Percentiles rank a stretch among this genome's conserved stretches.
phyloP scores from a whole-genome alignment of 1,140 invertebrate genomes.

The Ruditapes philippinarum region DNA sequence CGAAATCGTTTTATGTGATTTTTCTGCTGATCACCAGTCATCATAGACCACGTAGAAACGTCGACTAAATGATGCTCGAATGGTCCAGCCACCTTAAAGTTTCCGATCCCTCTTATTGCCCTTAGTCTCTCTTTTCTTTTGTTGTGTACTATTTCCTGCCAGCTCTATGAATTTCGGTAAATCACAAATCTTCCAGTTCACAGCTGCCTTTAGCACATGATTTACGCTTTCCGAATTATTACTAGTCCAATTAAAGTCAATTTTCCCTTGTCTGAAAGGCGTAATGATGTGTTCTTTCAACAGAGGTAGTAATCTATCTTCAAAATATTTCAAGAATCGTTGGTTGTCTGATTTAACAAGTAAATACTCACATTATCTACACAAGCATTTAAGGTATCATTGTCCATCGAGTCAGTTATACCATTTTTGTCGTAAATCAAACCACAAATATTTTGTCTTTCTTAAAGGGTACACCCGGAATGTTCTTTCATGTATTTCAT shows the following conservation, averaged over 20 bases:
- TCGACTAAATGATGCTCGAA: no score
- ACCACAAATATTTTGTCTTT: not conserved
- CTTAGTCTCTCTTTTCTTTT: no score
- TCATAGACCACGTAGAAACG: not conserved
- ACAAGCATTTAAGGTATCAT: not conserved
- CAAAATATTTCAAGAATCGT: no score
- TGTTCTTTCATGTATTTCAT: conserved; percentile 42
- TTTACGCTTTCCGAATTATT: no score
- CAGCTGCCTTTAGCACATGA: no score
- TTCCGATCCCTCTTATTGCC: no score
- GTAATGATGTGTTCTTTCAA: not conserved
- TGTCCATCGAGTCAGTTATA: not conserved
- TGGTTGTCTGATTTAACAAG: no score
- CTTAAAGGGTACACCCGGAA: not conserved
- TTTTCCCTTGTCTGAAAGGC: not conserved
- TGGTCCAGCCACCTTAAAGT: no score
- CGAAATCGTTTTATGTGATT: not conserved
- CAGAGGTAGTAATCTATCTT: not conserved
- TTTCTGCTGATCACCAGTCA: not conserved
- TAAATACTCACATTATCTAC: no score
- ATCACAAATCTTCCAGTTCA: not conserved
- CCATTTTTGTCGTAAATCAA: not conserved
- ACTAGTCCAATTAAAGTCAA: not conserved
- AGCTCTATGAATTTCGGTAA: not conserved
- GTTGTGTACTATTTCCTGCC: not conserved